phyloP scores from a whole-genome alignment of 2,113 vertebrate genomes.

The Elephas maximus region DNA sequence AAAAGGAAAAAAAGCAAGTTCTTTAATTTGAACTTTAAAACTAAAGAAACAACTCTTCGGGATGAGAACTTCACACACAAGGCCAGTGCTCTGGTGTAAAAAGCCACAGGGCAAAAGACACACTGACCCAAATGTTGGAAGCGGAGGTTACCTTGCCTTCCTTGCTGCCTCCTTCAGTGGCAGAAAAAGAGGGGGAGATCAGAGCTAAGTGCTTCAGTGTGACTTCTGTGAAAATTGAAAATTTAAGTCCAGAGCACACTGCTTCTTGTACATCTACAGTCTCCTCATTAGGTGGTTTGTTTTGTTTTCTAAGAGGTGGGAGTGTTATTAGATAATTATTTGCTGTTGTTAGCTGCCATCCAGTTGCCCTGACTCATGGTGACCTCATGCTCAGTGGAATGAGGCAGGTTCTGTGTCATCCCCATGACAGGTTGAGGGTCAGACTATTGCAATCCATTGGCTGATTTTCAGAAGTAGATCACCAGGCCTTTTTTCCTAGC shows the following conservation, averaged over 20 bases:
- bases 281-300: background rate
- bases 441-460: background rate
- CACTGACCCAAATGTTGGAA: background rate
- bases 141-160: background rate
- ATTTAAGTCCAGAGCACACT: background rate
- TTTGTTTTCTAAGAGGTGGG: background rate
- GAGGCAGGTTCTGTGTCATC: background rate
- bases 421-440: background rate
- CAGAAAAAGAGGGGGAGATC: background rate
- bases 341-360: background rate
- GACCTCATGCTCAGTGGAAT: background rate
- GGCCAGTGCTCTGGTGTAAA: rapidly evolving
- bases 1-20: background rate
- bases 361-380: too few species aligned
- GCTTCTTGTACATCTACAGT: background rate
- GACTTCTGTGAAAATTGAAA: background rate
- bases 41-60: background rate
- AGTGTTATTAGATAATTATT: background rate
- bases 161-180: background rate
- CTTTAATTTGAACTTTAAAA: conserved; percentile 13
- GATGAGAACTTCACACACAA: background rate
- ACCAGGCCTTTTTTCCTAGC: background rate
- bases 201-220: rapidly evolving
- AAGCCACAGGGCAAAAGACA: background rate
- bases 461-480: background rate